Conservation (phyloP, 2,113 vertebrate species). For the Hystrix brachyura region DNA sequence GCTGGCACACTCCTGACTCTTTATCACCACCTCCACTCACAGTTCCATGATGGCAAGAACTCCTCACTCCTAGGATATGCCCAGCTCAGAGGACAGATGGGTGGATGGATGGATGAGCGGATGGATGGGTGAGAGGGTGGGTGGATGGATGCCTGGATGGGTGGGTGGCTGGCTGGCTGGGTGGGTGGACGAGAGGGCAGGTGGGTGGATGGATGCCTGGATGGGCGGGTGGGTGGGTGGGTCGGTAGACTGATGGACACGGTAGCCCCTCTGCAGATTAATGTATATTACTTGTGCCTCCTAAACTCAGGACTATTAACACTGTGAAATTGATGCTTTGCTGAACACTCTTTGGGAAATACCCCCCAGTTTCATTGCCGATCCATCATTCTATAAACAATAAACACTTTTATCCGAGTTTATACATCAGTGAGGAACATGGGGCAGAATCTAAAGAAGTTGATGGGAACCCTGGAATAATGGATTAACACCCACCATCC, state of each 20-base stretch:
- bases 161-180: no score
- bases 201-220: no score
- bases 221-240: no score
- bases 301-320: background rate
- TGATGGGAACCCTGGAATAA: fast-evolving
- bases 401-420: fast-evolving
- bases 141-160: no score
- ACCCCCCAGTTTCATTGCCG: background rate
- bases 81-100: background rate
- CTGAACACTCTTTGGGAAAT: background rate
- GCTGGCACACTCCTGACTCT: background rate
- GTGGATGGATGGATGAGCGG: background rate
- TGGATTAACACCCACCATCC: background rate
- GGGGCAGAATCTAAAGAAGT: background rate
- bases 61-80: background rate
- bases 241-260: background rate
- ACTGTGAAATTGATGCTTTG: background rate
- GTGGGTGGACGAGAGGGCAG: no score
- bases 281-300: background rate
- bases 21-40: background rate
- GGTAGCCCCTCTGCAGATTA: background rate
- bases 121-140: background rate
- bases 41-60: background rate
- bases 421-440: background rate
- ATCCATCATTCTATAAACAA: background rate